Percentiles rank a stretch among this genome's conserved stretches.
These are phyloP conservation scores for Parnassius glacialis DNA, from an alignment of 2,888 invertebrate species.

Conservation along the genomic window DNA sequence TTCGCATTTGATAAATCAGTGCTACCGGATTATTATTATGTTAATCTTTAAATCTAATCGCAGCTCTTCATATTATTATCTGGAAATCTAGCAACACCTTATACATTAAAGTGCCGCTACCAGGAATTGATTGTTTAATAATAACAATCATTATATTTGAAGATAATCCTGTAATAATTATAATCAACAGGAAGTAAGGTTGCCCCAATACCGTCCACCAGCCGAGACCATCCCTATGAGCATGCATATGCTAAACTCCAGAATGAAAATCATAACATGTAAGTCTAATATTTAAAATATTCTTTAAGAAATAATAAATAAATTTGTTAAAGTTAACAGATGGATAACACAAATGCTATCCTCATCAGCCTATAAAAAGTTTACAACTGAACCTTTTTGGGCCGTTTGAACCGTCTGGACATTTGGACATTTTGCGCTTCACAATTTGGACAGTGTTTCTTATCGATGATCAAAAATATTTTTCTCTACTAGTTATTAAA, in stretches of 20 bases:
- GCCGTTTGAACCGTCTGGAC: too few species aligned
- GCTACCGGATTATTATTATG: slow-evolving; percentile 35
- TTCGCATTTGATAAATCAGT: slow-evolving; percentile 24
- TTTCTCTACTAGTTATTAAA: too few species aligned
- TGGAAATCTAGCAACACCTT: slow-evolving; percentile 26
- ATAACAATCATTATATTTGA: slow-evolving; percentile 17
- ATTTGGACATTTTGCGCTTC: too few species aligned
- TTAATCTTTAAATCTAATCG: slow-evolving; percentile 37
- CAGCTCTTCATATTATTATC: slow-evolving; percentile 33
- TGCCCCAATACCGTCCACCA: slow-evolving; percentile 56
- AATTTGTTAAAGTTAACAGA: too few species aligned
- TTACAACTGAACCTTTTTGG: too few species aligned
- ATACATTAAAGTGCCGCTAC: slow-evolving; percentile 42
- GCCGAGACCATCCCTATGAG: slow-evolving; percentile 84
- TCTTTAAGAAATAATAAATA: neutral
- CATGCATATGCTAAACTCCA: slow-evolving; percentile 89
- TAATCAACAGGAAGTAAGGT: slow-evolving; percentile 56
- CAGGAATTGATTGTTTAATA: slow-evolving; percentile 35
- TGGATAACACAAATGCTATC: too few species aligned
- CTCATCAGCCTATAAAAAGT: too few species aligned
- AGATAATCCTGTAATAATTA: slow-evolving; percentile 22
- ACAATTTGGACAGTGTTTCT: too few species aligned
- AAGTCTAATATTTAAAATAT: slow-evolving; percentile 36
- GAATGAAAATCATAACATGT: slow-evolving; percentile 72
- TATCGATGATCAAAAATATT: too few species aligned